phyloP scores from a whole-genome alignment of 2,113 vertebrate species.

The Propithecus coquereli region DNA sequence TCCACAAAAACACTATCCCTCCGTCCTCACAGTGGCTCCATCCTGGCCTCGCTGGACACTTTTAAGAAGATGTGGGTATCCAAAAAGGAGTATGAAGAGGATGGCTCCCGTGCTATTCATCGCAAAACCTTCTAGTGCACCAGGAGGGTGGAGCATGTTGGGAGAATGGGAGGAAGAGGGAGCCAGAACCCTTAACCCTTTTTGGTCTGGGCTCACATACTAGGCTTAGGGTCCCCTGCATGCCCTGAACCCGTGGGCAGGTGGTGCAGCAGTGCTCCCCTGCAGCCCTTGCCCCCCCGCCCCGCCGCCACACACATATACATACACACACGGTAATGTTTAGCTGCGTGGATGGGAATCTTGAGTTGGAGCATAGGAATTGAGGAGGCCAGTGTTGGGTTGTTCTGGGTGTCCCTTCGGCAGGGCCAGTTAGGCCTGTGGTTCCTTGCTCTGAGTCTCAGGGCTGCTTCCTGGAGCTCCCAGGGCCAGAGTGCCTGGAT shows the following conservation, averaged over 20 bases:
- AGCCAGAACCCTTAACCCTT: constrained; percentile 33
- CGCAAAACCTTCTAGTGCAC: constrained; percentile 91
- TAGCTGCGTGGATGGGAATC: constrained; percentile 38
- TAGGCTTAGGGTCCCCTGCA: constrained; percentile 61
- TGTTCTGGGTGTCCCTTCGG: not conserved
- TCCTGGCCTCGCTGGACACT: constrained; percentile 92
- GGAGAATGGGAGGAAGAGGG: not conserved
- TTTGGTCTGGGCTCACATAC: constrained; percentile 4
- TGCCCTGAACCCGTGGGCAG: constrained; percentile 38
- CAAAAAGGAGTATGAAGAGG: constrained; percentile 94
- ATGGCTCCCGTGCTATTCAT: constrained; percentile 91
- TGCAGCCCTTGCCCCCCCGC: not conserved
- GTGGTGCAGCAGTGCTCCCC: not conserved
- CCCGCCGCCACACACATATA: no score
- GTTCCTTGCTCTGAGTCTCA: not conserved
- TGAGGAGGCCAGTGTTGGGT: not conserved
- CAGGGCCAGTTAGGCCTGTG: not conserved
- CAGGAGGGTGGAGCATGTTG: not conserved
- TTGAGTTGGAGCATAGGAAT: not conserved
- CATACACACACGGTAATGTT: not conserved
- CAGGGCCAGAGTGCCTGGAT: not conserved
- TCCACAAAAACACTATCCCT: not conserved
- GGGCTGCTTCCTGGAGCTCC: not conserved
- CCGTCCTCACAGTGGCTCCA: constrained; percentile 86
- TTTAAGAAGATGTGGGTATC: constrained; percentile 97